Conservation (phyloP, 2,888 invertebrate genomes). For the Callyntrura sp. region DNA sequence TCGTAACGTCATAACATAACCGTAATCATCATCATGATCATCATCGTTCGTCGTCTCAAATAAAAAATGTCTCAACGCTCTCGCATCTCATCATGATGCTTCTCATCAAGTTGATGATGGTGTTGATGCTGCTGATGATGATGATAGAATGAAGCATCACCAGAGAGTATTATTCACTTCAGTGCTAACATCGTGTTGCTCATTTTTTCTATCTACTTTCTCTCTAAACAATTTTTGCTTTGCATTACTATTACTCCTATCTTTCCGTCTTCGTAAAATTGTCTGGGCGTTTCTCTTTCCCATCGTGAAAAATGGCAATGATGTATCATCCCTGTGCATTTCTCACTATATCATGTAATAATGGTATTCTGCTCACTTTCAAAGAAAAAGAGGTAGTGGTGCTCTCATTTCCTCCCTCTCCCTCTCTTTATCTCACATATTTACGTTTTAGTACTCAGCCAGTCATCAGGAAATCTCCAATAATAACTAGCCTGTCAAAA, state of each 20-base stretch:
- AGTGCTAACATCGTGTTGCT: background rate
- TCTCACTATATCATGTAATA: background rate
- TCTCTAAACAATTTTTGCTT: background rate
- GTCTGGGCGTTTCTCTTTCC: conserved; percentile 44
- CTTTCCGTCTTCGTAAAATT: conserved; percentile 12
- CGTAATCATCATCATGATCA: background rate
- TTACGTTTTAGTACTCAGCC: background rate
- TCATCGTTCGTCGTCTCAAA: background rate
- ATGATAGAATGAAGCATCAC: background rate
- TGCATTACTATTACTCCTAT: background rate
- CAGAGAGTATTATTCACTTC: too few species aligned
- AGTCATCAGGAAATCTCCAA: background rate
- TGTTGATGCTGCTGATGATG: background rate
- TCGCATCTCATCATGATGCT: conserved; percentile 23
- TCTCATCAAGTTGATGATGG: background rate
- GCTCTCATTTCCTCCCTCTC: background rate
- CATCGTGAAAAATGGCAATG: conserved; percentile 32
- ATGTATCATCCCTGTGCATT: background rate
- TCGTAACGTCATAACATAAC: background rate
- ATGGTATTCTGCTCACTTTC: background rate
- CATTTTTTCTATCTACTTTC: conserved; percentile 26
- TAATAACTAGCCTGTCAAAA: conserved; percentile 18
- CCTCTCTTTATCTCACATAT: too few species aligned
- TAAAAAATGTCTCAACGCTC: conserved; percentile 40
- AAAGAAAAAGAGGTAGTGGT: background rate